Evolutionary conservation across 2,888 invertebrate genomes (phyloP).

Genomic region (Epinotia brunnichana): DNA sequence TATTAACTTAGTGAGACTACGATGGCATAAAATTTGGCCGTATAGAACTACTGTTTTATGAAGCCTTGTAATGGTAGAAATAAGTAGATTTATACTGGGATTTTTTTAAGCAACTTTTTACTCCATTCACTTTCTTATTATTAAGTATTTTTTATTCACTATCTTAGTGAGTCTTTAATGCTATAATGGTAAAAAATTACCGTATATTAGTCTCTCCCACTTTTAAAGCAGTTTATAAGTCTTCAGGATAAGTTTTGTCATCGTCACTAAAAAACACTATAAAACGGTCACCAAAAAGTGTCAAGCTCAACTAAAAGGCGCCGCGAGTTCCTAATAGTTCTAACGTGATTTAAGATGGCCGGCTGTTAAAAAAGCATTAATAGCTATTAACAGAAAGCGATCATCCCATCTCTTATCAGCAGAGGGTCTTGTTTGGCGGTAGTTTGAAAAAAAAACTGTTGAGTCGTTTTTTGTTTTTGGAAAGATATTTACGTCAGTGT

Average conservation of each 20-base stretch:
- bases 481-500: neutral
- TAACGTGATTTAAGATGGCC: conserved; percentile 72
- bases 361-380: conserved; percentile 77
- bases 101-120: neutral
- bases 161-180: neutral
- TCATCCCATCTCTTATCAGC: conserved; percentile 71
- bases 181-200: neutral
- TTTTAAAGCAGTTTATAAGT: too few species aligned
- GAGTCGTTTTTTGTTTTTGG: conserved; percentile 54
- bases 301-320: conserved; percentile 57
- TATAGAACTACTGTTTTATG: neutral
- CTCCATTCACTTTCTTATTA: too few species aligned
- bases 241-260: neutral
- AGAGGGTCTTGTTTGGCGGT: conserved; percentile 46
- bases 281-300: conserved; percentile 50
- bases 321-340: conserved; percentile 52
- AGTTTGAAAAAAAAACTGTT: conserved; percentile 56
- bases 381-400: conserved; percentile 81
- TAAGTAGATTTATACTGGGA: conserved; percentile 8
- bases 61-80: neutral
- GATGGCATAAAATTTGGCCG: too few species aligned
- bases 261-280: conserved; percentile 41
- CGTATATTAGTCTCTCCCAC: too few species aligned
- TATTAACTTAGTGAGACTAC: too few species aligned
- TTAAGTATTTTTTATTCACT: too few species aligned